These are phyloP conservation scores for Amblyopsis hoosieri DNA, from an alignment of 2,797 vertebrate species.

Conservation along the genomic window DNA sequence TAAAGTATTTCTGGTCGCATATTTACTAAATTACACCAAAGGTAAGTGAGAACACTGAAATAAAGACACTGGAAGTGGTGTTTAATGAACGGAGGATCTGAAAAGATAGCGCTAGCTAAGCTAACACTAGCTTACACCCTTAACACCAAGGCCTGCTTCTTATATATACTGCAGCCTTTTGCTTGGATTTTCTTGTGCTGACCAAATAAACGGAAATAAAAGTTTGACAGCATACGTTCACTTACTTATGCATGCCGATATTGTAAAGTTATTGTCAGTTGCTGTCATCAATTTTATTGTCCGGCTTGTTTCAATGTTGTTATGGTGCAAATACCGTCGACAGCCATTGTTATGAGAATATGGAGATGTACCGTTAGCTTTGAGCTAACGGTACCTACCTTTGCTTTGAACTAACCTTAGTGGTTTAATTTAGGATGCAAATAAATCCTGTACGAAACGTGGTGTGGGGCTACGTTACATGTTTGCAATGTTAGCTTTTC, in stretches of 20 bases:
- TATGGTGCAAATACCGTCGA: slow-evolving; percentile 61
- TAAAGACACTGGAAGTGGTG: slow-evolving; percentile 26
- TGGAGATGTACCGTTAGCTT: slow-evolving; percentile 62
- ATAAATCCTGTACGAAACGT: too few relatives aligned
- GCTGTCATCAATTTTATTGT: slow-evolving; percentile 56
- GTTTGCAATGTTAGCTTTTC: neutral
- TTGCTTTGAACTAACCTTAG: neutral
- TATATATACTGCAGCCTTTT: slow-evolving; percentile 76
- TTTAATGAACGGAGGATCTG: slow-evolving; percentile 49
- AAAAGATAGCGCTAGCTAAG: slow-evolving; percentile 55
- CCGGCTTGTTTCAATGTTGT: slow-evolving; percentile 53
- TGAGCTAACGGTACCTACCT: slow-evolving; percentile 30
- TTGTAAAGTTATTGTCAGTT: slow-evolving; percentile 6
- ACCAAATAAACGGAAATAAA: neutral
- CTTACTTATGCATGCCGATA: neutral
- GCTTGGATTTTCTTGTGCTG: slow-evolving; percentile 38
- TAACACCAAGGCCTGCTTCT: slow-evolving; percentile 72
- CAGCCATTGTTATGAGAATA: slow-evolving; percentile 76
- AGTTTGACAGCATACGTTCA: neutral
- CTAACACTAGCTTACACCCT: slow-evolving; percentile 27
- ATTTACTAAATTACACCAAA: slow-evolving; percentile 61
- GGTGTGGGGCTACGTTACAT: neutral
- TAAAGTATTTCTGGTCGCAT: slow-evolving; percentile 68
- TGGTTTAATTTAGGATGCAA: neutral
- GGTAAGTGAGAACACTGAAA: slow-evolving; percentile 67